These are phyloP conservation scores for Sterrhoptilus dennistouni DNA, from an alignment of 2,113 vertebrate genomes.

Conservation along the genomic window DNA sequence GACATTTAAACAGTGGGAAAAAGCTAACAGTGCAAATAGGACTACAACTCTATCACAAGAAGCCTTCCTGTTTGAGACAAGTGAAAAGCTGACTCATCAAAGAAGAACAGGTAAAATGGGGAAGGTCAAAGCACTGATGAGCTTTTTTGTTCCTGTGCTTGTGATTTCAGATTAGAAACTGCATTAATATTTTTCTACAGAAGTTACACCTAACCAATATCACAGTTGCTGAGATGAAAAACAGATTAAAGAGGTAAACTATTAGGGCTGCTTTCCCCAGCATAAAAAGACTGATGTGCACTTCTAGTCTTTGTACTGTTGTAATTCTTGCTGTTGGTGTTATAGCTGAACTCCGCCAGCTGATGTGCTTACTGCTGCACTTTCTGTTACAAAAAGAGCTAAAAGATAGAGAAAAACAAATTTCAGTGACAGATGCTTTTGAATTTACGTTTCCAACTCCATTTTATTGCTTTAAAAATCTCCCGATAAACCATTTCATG, in stretches of 20 bases:
- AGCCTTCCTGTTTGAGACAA: not conserved
- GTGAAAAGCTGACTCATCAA: not conserved
- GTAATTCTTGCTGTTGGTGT: not conserved
- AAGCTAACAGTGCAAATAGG: not conserved
- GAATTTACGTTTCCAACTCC: not conserved
- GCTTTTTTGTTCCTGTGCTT: not conserved
- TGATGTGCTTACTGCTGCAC: not conserved
- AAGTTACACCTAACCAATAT: not conserved
- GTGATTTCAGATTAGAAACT: not conserved
- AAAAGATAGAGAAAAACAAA: not conserved
- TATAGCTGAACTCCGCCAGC: not conserved
- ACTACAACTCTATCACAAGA: not conserved
- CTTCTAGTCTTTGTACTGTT: not conserved
- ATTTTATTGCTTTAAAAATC: not conserved
- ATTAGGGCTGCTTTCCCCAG: not conserved
- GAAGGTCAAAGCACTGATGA: not conserved
- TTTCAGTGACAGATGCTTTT: not conserved
- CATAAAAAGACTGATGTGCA: not conserved
- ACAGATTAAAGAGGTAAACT: not conserved
- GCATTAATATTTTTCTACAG: not conserved
- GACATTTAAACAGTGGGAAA: slow-evolving; percentile 26
- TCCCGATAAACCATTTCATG: not conserved
- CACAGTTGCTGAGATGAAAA: not conserved
- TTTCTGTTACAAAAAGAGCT: not conserved
- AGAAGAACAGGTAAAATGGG: not conserved